These are phyloP conservation scores for Ovis canadensis DNA, from an alignment of 2,113 vertebrate species.

Conservation along the genomic window DNA sequence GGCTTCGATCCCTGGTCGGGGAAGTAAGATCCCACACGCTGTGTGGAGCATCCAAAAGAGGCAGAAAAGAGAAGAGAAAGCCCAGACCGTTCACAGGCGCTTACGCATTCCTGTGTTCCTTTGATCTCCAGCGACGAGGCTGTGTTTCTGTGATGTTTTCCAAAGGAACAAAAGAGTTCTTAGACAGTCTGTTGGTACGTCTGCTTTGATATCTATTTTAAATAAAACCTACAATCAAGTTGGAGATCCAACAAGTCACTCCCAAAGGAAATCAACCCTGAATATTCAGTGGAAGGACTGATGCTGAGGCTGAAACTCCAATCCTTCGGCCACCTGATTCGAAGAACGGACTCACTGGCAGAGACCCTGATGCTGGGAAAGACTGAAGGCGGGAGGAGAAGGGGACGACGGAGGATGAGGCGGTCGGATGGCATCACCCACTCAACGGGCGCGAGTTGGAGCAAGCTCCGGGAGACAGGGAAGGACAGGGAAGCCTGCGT, in stretches of 20 bases:
- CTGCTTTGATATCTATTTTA: background rate
- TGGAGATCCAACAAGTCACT: background rate
- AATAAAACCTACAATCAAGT: background rate
- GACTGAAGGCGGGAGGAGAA: background rate
- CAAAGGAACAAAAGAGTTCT: background rate
- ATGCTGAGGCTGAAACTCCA: background rate
- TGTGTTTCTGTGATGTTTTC: background rate
- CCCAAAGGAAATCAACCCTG: background rate
- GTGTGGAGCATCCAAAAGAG: background rate
- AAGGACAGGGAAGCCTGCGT: background rate
- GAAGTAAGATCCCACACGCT: background rate
- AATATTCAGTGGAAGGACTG: background rate
- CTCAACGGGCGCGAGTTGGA: fast-evolving
- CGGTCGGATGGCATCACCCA: background rate
- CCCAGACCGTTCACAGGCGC: background rate
- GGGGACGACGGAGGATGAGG: background rate
- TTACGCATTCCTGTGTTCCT: constrained; percentile 6
- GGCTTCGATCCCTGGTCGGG: background rate
- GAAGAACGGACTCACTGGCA: fast-evolving
- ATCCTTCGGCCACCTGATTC: background rate
- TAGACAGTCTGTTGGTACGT: too few relatives aligned
- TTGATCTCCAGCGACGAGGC: constrained; percentile 36
- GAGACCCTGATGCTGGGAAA: background rate
- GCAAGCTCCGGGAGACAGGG: background rate
- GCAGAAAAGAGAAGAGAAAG: background rate